These are phyloP conservation scores for Globia sparganii DNA, from an alignment of 2,888 invertebrate species.

Conservation along the genomic window DNA sequence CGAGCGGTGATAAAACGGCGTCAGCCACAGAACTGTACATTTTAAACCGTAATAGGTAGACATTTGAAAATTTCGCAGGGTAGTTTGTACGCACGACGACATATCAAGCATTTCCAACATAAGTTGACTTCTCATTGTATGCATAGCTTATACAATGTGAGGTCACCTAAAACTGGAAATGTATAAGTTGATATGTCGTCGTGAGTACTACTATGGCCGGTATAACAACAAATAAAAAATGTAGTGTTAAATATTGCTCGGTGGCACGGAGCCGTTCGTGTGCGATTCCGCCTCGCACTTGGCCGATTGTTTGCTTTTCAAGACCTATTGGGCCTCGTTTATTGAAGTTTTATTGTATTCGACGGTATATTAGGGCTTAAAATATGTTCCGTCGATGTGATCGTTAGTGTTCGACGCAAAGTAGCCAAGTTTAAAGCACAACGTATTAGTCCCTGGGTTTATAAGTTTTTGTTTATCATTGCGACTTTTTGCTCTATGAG, in stretches of 20 bases:
- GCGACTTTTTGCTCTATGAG: slow-evolving; percentile 14
- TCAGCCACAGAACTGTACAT: neutral
- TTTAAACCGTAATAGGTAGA: neutral
- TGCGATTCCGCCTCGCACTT: neutral
- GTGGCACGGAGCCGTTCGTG: neutral
- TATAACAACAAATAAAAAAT: neutral
- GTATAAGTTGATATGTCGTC: neutral
- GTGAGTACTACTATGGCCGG: neutral
- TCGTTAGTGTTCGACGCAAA: slow-evolving; percentile 24
- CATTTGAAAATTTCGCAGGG: neutral
- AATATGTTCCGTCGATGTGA: slow-evolving; percentile 23
- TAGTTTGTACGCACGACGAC: neutral
- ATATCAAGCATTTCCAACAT: neutral
- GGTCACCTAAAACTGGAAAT: neutral
- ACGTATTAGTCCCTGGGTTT: slow-evolving; percentile 36
- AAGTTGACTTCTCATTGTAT: neutral
- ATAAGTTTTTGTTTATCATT: slow-evolving; percentile 36
- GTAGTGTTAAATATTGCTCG: neutral
- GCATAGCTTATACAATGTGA: neutral
- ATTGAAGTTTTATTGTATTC: slow-evolving; percentile 36
- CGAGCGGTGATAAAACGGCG: too few relatives aligned
- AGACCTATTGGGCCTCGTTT: slow-evolving; percentile 47
- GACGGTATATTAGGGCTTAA: slow-evolving; percentile 27
- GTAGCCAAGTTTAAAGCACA: slow-evolving; percentile 31
- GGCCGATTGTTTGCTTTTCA: slow-evolving; percentile 47